Base-by-base conservation (phyloP, 2,113 vertebrate species). In the Egretta garzetta region DNA sequence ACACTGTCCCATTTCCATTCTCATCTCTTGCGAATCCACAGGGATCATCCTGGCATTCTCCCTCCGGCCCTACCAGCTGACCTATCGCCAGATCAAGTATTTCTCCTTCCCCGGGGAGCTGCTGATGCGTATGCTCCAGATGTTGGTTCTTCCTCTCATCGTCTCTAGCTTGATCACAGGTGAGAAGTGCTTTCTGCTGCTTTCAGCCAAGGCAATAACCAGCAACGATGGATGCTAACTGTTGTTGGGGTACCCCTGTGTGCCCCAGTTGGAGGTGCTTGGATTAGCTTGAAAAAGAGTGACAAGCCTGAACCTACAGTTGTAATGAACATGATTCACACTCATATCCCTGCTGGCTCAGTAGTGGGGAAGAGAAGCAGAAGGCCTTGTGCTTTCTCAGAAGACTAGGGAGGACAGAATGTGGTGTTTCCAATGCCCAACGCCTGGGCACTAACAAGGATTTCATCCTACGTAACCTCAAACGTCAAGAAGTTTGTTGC, bases 51-150 rank as follows among this genome's bases (percentile, higher is more conserved):
- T 99, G 95, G 99, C 99, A 2, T 99, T 99, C 49, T 97, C 98
- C 47, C 95, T 99, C 50, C 99, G 99, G 27, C 98, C 99, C 4
- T 98, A 98, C 93, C 98, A 99, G 90, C 97, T 99, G 96, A 98
- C 99, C 92, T 98, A 98, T 96, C 99, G 99, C 77, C 98, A 99
- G 98, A 98, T 99, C 95, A 99, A 99, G 96, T 99, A 99, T 82
- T 99, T 99, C 90, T 98, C 99, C 56, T 99, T 99, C 92, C 99
- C 99, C 0, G 99, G 99, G 1, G 99, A 99, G 96, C 98, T 99
- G 43, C 98, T 99, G n/a, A 99, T 99, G 99, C 98, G 99, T 56
- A 99, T 99, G 99, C 96, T 99, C 23, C 98, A 99, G 98, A 99
- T 99, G 99, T 85, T 99, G 94, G 99, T 99, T 60, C 97, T 99